Conservation (phyloP, 2,797 vertebrate genomes). For the Miichthys miiuy region DNA sequence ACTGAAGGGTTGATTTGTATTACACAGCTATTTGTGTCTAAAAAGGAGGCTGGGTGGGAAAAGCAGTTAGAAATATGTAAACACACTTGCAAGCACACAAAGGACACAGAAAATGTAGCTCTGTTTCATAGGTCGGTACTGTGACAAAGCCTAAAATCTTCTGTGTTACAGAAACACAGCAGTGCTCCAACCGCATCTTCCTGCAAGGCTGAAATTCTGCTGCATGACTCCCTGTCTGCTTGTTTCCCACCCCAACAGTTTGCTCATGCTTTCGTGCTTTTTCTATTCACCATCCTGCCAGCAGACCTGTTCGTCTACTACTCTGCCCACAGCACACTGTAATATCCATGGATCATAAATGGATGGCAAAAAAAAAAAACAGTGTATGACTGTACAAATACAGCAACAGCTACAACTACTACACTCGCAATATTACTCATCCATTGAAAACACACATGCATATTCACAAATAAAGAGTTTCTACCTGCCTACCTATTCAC, state of each 20-base stretch:
- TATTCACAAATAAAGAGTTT: too few species aligned
- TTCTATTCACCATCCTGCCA: not conserved
- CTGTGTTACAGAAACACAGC: conserved; percentile 5
- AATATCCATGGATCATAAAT: conserved; percentile 14
- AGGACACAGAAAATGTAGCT: not conserved
- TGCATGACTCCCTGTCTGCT: conserved; percentile 1
- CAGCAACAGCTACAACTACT: not conserved
- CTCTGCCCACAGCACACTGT: conserved; percentile 6
- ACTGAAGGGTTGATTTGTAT: conserved; percentile 60
- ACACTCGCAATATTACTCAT: not conserved
- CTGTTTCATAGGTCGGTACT: not conserved
- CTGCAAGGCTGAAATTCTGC: conserved; percentile 23
- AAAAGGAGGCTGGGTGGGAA: conserved; percentile 28
- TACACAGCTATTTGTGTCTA: conserved; percentile 47
- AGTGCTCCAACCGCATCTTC: conserved; percentile 2
- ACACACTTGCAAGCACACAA: conserved; percentile 7
- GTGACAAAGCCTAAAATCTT: not conserved
- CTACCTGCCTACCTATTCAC: not conserved
- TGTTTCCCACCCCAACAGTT: not conserved
- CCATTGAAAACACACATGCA: not conserved
- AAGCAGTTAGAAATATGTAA: not conserved
- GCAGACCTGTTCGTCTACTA: conserved; percentile 12
- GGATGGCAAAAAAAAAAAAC: not conserved
- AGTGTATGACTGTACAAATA: not conserved
- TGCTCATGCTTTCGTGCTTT: conserved; percentile 7